Evolutionary conservation across 2,113 vertebrate species (phyloP).

Genomic region (Aptenodytes forsteri): DNA sequence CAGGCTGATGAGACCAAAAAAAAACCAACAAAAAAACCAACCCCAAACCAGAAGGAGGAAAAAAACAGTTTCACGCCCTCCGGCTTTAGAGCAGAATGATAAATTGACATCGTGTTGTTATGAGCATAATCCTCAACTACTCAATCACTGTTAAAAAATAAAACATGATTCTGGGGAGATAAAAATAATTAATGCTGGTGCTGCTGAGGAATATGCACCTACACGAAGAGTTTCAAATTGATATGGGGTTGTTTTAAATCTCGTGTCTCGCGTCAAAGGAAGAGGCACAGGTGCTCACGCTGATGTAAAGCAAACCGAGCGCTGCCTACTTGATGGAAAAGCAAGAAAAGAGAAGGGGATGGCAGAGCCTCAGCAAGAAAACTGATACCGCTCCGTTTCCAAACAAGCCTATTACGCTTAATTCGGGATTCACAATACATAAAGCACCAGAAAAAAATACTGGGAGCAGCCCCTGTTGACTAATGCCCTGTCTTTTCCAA

Average conservation of each 20-base stretch:
- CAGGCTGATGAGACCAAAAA: not conserved
- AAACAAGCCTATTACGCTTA: constrained; percentile 44
- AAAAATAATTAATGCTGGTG: constrained; percentile 55
- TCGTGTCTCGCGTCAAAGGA: not conserved
- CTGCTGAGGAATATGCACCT: not conserved
- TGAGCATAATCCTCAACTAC: constrained; percentile 43
- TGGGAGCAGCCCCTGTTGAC: constrained; percentile 70
- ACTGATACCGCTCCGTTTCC: constrained; percentile 9
- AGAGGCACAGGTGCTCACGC: not conserved
- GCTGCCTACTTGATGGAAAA: not conserved
- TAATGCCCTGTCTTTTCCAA: constrained; percentile 78
- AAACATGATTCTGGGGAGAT: constrained; percentile 45
- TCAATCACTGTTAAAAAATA: constrained; percentile 66
- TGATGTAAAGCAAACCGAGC: not conserved
- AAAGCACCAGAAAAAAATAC: constrained; percentile 58
- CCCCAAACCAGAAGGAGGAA: constrained; percentile 15
- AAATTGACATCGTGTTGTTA: constrained; percentile 50
- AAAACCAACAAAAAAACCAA: not conserved
- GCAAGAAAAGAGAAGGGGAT: not conserved
- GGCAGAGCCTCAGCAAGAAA: not conserved
- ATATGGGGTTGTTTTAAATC: not conserved
- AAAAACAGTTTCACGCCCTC: constrained; percentile 41
- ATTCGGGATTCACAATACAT: constrained; percentile 61
- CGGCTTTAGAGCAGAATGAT: constrained; percentile 46
- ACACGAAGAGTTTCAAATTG: not conserved